phyloP scores from a whole-genome alignment of 2,113 vertebrate genomes.

The Arizona elegans region DNA sequence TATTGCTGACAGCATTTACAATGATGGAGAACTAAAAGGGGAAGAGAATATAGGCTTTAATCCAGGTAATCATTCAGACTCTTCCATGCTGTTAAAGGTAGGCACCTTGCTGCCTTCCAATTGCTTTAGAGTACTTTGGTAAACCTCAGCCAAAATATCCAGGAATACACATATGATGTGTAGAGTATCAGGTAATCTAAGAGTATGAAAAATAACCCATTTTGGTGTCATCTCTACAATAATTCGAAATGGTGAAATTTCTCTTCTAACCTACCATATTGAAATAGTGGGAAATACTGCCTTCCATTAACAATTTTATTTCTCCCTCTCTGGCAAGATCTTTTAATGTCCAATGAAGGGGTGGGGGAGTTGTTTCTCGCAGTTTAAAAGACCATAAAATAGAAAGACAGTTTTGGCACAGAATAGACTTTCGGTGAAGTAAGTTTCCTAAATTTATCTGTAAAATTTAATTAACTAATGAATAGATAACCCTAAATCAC shows the following conservation, averaged over 20 bases:
- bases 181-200: neutral
- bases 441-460: neutral
- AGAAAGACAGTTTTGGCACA: neutral
- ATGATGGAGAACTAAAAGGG: neutral
- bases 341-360: neutral
- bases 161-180: neutral
- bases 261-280: neutral
- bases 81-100: neutral
- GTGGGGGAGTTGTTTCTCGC: neutral
- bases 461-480: neutral
- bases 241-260: neutral
- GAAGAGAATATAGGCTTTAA: neutral
- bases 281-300: neutral
- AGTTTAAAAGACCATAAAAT: neutral
- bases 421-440: neutral
- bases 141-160: neutral
- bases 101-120: neutral
- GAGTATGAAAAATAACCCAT: neutral
- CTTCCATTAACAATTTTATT: neutral
- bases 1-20: neutral
- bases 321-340: neutral
- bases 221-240: neutral
- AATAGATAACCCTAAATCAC: neutral
- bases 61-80: neutral
- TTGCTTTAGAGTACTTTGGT: neutral